phyloP scores from a whole-genome alignment of 2,797 vertebrate genomes.

The Ctenochaetus hawaiiensis region DNA sequence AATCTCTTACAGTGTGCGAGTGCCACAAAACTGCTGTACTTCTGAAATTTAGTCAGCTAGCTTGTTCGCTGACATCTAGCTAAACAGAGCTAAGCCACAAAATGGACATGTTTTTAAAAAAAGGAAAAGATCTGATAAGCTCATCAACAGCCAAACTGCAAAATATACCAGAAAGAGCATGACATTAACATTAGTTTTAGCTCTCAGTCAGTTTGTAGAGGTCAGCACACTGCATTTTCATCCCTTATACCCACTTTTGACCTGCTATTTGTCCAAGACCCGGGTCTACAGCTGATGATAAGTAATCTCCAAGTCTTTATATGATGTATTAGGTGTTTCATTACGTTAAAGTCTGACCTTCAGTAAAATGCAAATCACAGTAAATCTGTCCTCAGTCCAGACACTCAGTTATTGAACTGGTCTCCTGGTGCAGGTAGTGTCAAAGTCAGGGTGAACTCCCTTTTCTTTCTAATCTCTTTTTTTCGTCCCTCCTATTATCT shows the following conservation, averaged over 20 bases:
- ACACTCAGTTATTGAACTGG: slow-evolving; percentile 24
- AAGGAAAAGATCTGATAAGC: too few species aligned
- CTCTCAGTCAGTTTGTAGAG: neutral
- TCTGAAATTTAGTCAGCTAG: too few species aligned
- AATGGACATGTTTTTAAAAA: too few species aligned
- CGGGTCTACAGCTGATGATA: neutral
- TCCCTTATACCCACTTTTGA: neutral
- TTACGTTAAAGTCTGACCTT: slow-evolving; percentile 32
- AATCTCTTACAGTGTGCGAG: too few species aligned
- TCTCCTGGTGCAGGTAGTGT: slow-evolving; percentile 6
- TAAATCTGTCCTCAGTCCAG: neutral
- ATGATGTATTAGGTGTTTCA: neutral
- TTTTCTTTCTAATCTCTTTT: neutral
- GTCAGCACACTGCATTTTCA: neutral
- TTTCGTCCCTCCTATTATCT: slow-evolving; percentile 21
- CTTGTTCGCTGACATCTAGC: too few species aligned
- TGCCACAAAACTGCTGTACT: too few species aligned
- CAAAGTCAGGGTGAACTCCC: slow-evolving; percentile 1
- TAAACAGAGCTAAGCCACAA: too few species aligned
- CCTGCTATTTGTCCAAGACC: neutral
- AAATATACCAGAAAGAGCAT: too few species aligned
- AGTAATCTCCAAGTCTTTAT: neutral
- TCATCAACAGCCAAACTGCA: too few species aligned
- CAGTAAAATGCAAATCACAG: neutral
- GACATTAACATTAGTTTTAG: neutral